Evolutionary conservation across 2,888 invertebrate genomes (phyloP).

Genomic region (Hypsopygia costalis): DNA sequence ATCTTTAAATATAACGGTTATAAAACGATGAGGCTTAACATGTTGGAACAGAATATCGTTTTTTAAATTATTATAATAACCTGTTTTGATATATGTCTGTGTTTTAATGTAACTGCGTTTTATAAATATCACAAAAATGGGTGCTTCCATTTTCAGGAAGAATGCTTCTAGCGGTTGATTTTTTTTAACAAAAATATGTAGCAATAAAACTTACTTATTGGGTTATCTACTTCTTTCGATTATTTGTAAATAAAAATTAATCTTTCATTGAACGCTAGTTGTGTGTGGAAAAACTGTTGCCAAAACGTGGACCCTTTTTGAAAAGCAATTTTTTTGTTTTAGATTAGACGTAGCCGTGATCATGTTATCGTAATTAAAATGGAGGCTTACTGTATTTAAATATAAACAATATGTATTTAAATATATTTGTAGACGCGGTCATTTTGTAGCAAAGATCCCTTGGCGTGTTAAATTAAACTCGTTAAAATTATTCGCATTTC

Average conservation of each 20-base stretch:
- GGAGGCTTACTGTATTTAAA: neutral
- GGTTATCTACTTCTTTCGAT: conserved; percentile 4
- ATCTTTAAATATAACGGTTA: too few species aligned
- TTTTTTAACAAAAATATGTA: conserved; percentile 8
- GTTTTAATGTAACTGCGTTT: conserved; percentile 31
- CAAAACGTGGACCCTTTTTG: conserved; percentile 34
- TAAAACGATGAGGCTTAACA: too few species aligned
- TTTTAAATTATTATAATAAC: too few species aligned
- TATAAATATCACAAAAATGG: conserved; percentile 38
- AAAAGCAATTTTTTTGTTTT: conserved; percentile 19
- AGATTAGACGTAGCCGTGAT: conserved; percentile 23
- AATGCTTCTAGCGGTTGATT: conserved; percentile 4
- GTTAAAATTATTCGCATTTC: too few species aligned
- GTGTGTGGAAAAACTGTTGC: conserved; percentile 33
- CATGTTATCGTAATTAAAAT: conserved; percentile 3
- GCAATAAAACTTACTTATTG: conserved; percentile 16
- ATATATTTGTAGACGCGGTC: too few species aligned
- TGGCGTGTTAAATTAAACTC: too few species aligned
- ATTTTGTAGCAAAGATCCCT: too few species aligned
- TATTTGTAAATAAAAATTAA: neutral
- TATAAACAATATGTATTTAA: too few species aligned
- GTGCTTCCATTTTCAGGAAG: conserved; percentile 60
- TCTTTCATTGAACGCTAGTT: conserved; percentile 11
- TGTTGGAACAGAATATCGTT: too few species aligned
- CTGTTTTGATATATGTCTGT: conserved; percentile 5